phyloP scores from a whole-genome alignment of 2,888 invertebrate genomes.

The Mongoloraphidia duomilia region DNA sequence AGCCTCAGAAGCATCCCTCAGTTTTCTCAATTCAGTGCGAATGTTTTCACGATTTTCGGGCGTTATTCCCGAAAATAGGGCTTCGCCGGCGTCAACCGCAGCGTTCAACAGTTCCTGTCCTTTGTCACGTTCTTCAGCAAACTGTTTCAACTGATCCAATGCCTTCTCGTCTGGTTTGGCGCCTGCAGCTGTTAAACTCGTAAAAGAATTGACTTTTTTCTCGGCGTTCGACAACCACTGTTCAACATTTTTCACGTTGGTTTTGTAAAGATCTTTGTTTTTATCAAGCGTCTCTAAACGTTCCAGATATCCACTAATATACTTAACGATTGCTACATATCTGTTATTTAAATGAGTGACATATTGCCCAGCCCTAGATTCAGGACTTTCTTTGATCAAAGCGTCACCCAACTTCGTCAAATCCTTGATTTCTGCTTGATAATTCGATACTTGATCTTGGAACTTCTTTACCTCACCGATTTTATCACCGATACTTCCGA shows the following conservation, averaged over 20 bases:
- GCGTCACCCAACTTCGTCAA: slow-evolving; percentile 54
- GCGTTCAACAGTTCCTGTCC: slow-evolving; percentile 66
- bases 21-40: slow-evolving; percentile 61
- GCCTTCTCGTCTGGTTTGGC: slow-evolving; percentile 63
- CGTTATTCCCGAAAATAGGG: slow-evolving; percentile 71
- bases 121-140: slow-evolving; percentile 58
- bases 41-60: slow-evolving; percentile 78
- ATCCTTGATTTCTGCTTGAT: slow-evolving; percentile 49
- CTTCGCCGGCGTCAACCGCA: slow-evolving; percentile 77
- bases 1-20: slow-evolving; percentile 72
- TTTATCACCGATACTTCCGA: slow-evolving; percentile 54
- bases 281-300: slow-evolving; percentile 55
- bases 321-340: slow-evolving; percentile 60
- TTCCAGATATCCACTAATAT: slow-evolving; percentile 51
- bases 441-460: slow-evolving; percentile 46
- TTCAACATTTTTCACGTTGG: slow-evolving; percentile 52
- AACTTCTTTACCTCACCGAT: slow-evolving; percentile 48
- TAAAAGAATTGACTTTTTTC: slow-evolving; percentile 55
- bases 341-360: slow-evolving; percentile 62
- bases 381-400: slow-evolving; percentile 63
- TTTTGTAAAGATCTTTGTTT: slow-evolving; percentile 53
- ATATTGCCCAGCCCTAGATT: slow-evolving; percentile 68
- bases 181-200: slow-evolving; percentile 54
- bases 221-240: slow-evolving; percentile 68
- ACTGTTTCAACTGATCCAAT: slow-evolving; percentile 58